Base-by-base conservation (phyloP, 2,888 invertebrate genomes). In the Cynaeus angustus region DNA sequence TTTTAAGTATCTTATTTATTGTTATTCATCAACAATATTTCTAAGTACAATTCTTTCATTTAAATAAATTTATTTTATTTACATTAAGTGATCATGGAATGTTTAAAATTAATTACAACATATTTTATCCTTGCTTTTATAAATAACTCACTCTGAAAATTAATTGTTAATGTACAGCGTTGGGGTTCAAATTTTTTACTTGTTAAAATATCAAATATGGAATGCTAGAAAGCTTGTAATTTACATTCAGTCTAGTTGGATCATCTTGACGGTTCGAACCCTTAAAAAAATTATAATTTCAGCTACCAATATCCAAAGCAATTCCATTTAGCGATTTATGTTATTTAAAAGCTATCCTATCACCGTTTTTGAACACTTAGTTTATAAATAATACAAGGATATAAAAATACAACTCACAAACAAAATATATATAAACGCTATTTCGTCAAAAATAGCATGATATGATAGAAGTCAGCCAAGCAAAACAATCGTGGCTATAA, bases 11-110 rank as follows among this genome's bases (percentile, higher is more conserved):
- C 52, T 53, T 65, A 55, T 66, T 70, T 68, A 68, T 58, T 66
- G 66, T 71, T 71, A 71, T 50, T 56, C 41, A 45, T 70, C 59
- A 71, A 71, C 71, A 71, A 71, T 71, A 59, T 68, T 50, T 64
- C 71, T 71, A 71, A 71, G 71, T 71, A 71, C 71, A 71, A 33
- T 58, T 61, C 48, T 67, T 64, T 6, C 12, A 33, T 50, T 70
- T 69, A 55, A 65, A 66, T 59, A 46, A 48, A 37, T 48, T 56
- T 52, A 67, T 70, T 64, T 70, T 71, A 71, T 71, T 48, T 71
- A 68, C 67, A 71, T 65, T 64, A 71, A 68, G 67, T 71, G 55
- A 70, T 52, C 50, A 62, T 70, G 70, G 70, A 70, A 70, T 70
- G 70, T 70, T 70, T 46, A 46, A 61, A 64, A 53, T 53, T 26